Conservation (phyloP, 2,797 vertebrate genomes). For the Huso huso region DNA sequence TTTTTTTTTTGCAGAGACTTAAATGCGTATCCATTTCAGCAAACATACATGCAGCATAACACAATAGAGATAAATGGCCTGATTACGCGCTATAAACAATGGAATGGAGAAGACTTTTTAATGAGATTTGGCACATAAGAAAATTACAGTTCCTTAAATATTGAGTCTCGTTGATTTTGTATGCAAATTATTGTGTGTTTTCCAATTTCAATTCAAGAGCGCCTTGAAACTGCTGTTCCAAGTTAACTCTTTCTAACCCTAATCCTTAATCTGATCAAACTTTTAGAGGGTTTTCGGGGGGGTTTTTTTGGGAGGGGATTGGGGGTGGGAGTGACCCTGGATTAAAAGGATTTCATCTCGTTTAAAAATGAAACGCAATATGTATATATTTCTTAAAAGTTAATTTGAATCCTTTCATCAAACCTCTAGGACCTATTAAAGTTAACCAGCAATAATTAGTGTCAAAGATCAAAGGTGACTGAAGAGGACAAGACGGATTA, state of each 20-base stretch:
- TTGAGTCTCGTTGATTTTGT: slow-evolving; percentile 56
- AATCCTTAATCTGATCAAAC: slow-evolving; percentile 45
- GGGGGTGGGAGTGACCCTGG: slow-evolving; percentile 2
- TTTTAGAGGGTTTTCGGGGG: too few relatives aligned
- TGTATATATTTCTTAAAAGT: too few relatives aligned
- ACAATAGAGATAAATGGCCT: slow-evolving; percentile 71
- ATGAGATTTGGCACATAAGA: slow-evolving; percentile 67
- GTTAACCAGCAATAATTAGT: neutral
- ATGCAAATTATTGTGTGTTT: slow-evolving; percentile 51
- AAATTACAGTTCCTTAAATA: slow-evolving; percentile 68
- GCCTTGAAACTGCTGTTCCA: slow-evolving; percentile 54
- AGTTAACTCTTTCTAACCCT: slow-evolving; percentile 60
- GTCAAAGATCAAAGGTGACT: slow-evolving; percentile 9
- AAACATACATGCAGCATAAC: slow-evolving; percentile 61
- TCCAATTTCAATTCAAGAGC: slow-evolving; percentile 65
- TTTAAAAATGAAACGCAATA: neutral
- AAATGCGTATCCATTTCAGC: slow-evolving; percentile 68
- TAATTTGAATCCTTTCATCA: neutral
- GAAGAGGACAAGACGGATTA: slow-evolving; percentile 43
- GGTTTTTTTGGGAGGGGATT: too few relatives aligned
- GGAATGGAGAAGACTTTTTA: slow-evolving; percentile 48
- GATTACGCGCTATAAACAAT: slow-evolving; percentile 69
- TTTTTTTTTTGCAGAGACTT: slow-evolving; percentile 37
- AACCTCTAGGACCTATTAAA: neutral
- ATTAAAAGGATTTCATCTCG: slow-evolving; percentile 26